A percentile compares a stretch with the other conserved stretches of the same genome.
These are phyloP conservation scores for Suricata suricatta DNA, from an alignment of 2,113 vertebrate genomes.

Conservation along the genomic window DNA sequence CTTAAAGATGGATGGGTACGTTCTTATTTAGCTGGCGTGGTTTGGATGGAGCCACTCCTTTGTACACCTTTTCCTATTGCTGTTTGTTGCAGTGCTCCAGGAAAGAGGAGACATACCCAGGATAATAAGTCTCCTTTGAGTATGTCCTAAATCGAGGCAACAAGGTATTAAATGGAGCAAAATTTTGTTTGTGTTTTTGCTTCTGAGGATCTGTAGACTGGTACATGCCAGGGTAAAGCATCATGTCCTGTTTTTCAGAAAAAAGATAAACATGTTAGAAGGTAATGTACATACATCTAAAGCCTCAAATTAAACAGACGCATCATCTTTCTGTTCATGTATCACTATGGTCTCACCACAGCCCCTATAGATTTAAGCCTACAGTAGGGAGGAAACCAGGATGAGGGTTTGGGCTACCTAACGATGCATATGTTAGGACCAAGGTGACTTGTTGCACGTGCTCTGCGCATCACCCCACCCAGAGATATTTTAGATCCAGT, in stretches of 20 bases:
- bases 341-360: not conserved
- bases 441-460: not conserved
- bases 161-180: conserved; percentile 84
- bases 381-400: not conserved
- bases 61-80: not conserved
- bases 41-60: not conserved
- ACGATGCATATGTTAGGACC: not conserved
- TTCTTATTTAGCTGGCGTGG: not conserved
- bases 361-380: not conserved
- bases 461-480: not conserved
- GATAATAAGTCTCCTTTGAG: conserved; percentile 64
- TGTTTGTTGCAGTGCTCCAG: not conserved
- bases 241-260: conserved; percentile 77
- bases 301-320: not conserved
- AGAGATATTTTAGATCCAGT: not conserved
- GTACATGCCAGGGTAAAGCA: conserved; percentile 85
- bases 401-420: not conserved
- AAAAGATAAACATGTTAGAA: conserved; percentile 5
- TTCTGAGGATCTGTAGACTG: conserved; percentile 75
- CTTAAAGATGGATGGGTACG: not conserved
- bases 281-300: not conserved
- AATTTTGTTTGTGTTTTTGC: conserved; percentile 67
- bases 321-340: not conserved
- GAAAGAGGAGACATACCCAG: conserved; percentile 85
- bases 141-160: conserved; percentile 75